Evolutionary conservation across 1,140 invertebrate species (phyloP), one percentile per base, ranked within the genome.

Genomic region (Achroia grisella): DNA sequence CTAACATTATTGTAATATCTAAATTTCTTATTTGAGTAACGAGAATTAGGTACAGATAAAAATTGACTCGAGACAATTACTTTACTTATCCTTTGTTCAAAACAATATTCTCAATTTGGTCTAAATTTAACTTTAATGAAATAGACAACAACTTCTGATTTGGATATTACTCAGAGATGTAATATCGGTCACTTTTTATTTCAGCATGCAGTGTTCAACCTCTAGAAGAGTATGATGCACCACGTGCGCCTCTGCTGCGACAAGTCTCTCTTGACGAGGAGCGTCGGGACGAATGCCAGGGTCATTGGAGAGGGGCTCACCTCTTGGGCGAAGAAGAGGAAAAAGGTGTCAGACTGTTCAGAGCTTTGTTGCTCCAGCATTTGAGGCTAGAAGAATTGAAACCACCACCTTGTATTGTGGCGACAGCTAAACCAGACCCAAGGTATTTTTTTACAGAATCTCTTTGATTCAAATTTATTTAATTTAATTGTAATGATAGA

Each of bases 241-340:
- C 78, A 1, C 48, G 81, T 42, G 78, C 77, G 8, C 81, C 81
- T 0, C 54, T 85, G 0, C 62, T 65, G 0, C 65, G 81, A 0
- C 80, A 84, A 48, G 75, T 85, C 0, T 85, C 80, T 2, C 47
- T 85, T 23, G 80, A 85, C 45, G 80, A 85, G 32, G 80, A 85
- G 27, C 54, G 80, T 6, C 62, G 69, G 4, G 80, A 84, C 45
- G 78, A 82, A 43, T 84, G 80, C 39, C 78, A 69, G 33, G 80
- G 80, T 0, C 80, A 84, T 47, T 85, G 80, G 80, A 57, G 68
- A 40, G 76, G 78, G 0, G 60, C 71, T 0, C 66, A 77, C 13
- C 49, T 82, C 0, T 66, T 71, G 33, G 78, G 78, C 0, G 78
- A 79, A 10, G 81, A 85, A 33, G 76, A 80, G 31, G 78, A 82